Evolutionary conservation across 2,888 invertebrate genomes (phyloP).

Genomic region (Hyposoter dolosus): DNA sequence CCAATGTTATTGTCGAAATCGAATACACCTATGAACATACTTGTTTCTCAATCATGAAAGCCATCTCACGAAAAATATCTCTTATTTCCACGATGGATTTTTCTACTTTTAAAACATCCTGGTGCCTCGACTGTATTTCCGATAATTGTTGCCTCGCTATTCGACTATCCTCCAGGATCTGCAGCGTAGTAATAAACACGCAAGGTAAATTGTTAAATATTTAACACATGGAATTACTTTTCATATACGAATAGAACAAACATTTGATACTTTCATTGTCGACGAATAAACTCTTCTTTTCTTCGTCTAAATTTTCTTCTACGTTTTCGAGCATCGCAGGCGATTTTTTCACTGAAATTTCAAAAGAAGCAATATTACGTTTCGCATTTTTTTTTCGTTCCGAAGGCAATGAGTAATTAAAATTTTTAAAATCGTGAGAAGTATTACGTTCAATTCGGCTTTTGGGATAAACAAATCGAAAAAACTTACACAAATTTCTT

Average conservation of each 20-base stretch:
- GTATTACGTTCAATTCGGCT: too few relatives aligned
- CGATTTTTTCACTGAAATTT: conserved; percentile 78
- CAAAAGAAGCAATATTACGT: conserved; percentile 26
- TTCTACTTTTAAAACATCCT: conserved; percentile 93
- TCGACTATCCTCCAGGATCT: conserved; percentile 93
- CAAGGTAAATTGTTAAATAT: background rate
- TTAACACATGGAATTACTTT: background rate
- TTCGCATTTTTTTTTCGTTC: background rate
- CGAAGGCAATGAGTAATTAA: background rate
- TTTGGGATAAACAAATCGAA: conserved; percentile 24
- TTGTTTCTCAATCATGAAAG: conserved; percentile 91
- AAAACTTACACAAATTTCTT: conserved; percentile 86
- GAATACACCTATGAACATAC: conserved; percentile 81
- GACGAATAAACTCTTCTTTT: conserved; percentile 85
- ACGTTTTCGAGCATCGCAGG: conserved; percentile 83
- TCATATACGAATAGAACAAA: conserved; percentile 23
- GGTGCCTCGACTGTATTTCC: conserved; percentile 93
- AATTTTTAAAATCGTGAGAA: background rate
- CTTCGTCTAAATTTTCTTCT: conserved; percentile 81
- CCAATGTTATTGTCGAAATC: conserved; percentile 10
- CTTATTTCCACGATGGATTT: conserved; percentile 91
- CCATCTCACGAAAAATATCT: conserved; percentile 94
- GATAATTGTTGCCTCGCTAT: conserved; percentile 91
- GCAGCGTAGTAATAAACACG: conserved; percentile 69
- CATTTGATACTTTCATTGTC: conserved; percentile 85